A percentile compares a stretch with the other conserved stretches of the same genome.
Evolutionary conservation across 2,888 invertebrate genomes (phyloP).

Genomic region (Altica lythri): DNA sequence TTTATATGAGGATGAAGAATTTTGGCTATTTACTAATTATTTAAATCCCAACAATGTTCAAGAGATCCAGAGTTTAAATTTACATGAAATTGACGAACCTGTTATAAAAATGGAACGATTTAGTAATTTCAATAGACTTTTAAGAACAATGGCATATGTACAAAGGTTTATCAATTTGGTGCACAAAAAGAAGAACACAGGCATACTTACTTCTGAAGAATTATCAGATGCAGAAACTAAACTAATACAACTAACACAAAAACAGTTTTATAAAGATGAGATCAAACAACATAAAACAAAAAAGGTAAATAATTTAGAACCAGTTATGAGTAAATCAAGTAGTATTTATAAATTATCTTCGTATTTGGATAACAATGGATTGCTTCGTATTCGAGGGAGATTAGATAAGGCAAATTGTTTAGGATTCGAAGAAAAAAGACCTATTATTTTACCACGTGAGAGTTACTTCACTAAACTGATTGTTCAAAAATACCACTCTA

Average conservation of each 20-base stretch:
- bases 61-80: no score
- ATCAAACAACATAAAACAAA: neutral
- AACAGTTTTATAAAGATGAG: neutral
- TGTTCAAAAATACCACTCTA: neutral
- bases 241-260: no score
- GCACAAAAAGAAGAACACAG: no score
- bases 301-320: no score
- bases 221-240: no score
- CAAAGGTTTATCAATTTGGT: neutral
- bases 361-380: neutral
- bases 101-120: no score
- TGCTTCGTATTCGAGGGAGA: neutral
- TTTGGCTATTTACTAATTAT: neutral
- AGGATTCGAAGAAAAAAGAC: neutral
- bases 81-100: no score
- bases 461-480: neutral
- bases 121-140: neutral
- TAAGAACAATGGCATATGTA: no score
- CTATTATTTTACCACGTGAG: slow-evolving; percentile 2
- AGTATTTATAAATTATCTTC: neutral
- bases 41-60: no score
- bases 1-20: neutral
- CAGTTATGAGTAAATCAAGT: neutral
- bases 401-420: neutral
- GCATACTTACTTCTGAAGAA: no score